Evolutionary conservation across 2,888 invertebrate species (phyloP).

Genomic region (Melanchra persicariae): DNA sequence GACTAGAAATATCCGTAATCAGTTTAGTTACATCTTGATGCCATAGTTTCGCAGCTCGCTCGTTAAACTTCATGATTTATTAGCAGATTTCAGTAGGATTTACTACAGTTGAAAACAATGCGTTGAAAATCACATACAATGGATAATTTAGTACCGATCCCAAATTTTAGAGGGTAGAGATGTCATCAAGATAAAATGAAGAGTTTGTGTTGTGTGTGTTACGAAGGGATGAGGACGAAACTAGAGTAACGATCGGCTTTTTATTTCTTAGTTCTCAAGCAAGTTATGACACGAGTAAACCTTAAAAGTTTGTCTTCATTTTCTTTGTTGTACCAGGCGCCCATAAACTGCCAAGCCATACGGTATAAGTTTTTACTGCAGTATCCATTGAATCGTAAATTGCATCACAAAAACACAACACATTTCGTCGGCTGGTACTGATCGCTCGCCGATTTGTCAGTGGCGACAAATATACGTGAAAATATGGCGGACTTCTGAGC

Average conservation of each 20-base stretch:
- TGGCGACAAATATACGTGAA: constrained; percentile 56
- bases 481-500: constrained; percentile 45
- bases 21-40: constrained; percentile 51
- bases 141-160: constrained; percentile 38
- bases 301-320: constrained; percentile 34
- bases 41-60: constrained; percentile 34
- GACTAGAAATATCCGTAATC: constrained; percentile 56
- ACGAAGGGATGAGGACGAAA: constrained; percentile 10
- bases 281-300: constrained; percentile 51
- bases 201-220: constrained; percentile 16
- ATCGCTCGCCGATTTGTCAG: constrained; percentile 63
- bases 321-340: constrained; percentile 19
- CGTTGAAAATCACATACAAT: constrained; percentile 46
- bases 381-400: constrained; percentile 49
- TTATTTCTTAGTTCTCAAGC: constrained; percentile 40
- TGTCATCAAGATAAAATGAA: constrained; percentile 23
- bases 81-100: constrained; percentile 48
- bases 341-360: constrained; percentile 21
- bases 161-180: constrained; percentile 36
- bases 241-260: constrained; percentile 39
- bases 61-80: constrained; percentile 66
- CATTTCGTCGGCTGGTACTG: constrained; percentile 55
- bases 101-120: constrained; percentile 60
- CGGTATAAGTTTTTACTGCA: constrained; percentile 44
- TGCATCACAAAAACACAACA: constrained; percentile 56